Conservation (phyloP, 64 coral and sea anemone genomes). For the Porites lutea region DNA sequence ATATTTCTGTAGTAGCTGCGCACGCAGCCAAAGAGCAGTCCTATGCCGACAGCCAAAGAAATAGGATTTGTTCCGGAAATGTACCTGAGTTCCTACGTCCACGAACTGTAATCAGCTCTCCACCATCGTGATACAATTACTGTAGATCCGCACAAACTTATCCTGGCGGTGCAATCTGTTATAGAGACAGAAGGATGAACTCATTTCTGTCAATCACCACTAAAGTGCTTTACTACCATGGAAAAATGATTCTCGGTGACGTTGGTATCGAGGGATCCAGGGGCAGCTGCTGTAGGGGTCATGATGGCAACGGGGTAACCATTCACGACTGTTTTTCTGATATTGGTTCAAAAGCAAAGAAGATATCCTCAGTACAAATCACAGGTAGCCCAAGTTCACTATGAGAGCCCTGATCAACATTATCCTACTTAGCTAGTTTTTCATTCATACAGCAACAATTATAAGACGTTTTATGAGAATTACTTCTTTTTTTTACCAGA, state of each 20-base stretch:
- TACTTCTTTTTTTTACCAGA: too few species aligned
- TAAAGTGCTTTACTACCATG: slow-evolving; percentile 71
- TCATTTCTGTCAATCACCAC: slow-evolving; percentile 57
- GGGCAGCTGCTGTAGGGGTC: slow-evolving; percentile 22
- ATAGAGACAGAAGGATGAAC: slow-evolving; percentile 80
- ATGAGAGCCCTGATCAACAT: too few species aligned
- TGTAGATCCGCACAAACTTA: slow-evolving; percentile 92
- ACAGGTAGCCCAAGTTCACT: too few species aligned
- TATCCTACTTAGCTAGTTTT: too few species aligned
- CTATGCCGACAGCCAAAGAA: background rate
- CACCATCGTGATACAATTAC: slow-evolving; percentile 80
- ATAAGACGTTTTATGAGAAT: too few species aligned
- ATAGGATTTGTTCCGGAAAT: slow-evolving; percentile 71
- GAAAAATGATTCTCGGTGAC: slow-evolving; percentile 72
- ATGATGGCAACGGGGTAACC: slow-evolving; percentile 82
- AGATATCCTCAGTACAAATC: too few species aligned
- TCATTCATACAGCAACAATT: too few species aligned
- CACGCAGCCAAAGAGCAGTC: background rate
- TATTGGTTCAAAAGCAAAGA: too few species aligned
- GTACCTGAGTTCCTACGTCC: slow-evolving; percentile 54
- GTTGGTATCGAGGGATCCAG: slow-evolving; percentile 90
- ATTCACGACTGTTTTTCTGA: background rate
- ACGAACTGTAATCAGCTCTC: slow-evolving; percentile 53
- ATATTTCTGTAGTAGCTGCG: slow-evolving; percentile 82
- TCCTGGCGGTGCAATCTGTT: slow-evolving; percentile 82